These are phyloP conservation scores for Brenthis ino DNA, from an alignment of 2,888 invertebrate species.

Conservation along the genomic window DNA sequence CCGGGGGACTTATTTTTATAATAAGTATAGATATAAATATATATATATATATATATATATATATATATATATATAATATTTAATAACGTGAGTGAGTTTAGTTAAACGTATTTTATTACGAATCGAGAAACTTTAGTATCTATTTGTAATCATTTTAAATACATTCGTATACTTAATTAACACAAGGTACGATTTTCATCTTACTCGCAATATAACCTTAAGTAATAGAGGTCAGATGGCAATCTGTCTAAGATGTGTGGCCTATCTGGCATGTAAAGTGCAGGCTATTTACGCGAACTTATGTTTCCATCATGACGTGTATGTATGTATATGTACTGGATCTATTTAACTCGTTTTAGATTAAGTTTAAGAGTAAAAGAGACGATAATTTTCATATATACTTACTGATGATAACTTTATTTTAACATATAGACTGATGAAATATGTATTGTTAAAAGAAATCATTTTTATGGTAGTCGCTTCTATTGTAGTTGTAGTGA, in stretches of 20 bases:
- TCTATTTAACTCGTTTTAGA: too few relatives aligned
- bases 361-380: too few relatives aligned
- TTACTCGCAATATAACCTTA: constrained; percentile 7
- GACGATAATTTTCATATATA: too few relatives aligned
- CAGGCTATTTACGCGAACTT: constrained; percentile 5
- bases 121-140: constrained; percentile 7
- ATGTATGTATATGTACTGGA: too few relatives aligned
- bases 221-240: constrained; percentile 22
- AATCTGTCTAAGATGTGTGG: constrained; percentile 14
- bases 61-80: constrained; percentile 4
- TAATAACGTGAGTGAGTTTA: background rate
- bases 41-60: too few relatives aligned
- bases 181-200: constrained; percentile 13
- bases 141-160: constrained; percentile 1
- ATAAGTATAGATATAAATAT: too few relatives aligned
- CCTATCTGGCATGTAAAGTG: constrained; percentile 12
- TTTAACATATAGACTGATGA: too few relatives aligned
- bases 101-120: constrained; percentile 8
- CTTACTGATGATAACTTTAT: too few relatives aligned
- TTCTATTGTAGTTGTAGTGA: too few relatives aligned
- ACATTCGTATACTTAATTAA: constrained; percentile 15
- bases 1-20: too few relatives aligned
- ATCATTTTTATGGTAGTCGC: too few relatives aligned
- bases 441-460: too few relatives aligned
- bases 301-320: background rate